phyloP scores from a whole-genome alignment of 1,140 invertebrate genomes.

The Platyura marginata region DNA sequence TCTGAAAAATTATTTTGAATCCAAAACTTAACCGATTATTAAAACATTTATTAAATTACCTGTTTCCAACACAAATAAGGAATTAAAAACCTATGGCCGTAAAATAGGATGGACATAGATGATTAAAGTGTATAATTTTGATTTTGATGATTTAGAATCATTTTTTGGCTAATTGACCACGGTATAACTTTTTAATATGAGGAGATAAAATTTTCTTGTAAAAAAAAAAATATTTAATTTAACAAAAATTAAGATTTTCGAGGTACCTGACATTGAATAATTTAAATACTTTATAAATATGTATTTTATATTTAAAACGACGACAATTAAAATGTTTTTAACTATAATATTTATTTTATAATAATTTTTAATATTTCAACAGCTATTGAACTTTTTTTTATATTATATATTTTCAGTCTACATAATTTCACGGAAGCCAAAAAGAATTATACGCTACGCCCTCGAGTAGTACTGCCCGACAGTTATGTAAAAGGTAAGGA shows the following conservation, averaged over 20 bases:
- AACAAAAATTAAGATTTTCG: not conserved
- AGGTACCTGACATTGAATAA: not conserved
- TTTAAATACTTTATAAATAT: not conserved
- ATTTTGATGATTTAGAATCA: no score
- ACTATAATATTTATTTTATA: not conserved
- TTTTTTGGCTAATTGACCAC: no score
- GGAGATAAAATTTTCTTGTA: no score
- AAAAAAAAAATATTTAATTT: not conserved
- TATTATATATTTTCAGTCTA: not conserved
- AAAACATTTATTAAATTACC: no score
- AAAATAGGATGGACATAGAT: no score
- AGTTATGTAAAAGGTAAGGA: conserved; percentile 50
- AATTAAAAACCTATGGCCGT: no score
- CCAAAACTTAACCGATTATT: no score
- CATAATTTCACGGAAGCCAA: conserved; percentile 21
- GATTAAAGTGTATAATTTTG: no score
- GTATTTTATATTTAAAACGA: not conserved
- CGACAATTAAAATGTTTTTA: not conserved
- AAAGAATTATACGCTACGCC: conserved; percentile 39
- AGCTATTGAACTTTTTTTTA: no score
- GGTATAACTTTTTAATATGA: no score
- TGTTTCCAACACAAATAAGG: no score
- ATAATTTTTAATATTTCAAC: not conserved
- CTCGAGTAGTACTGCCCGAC: conserved; percentile 41
- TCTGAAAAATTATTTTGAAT: no score